Conservation (phyloP, 2,113 vertebrate species). For the Hystrix cristata region DNA sequence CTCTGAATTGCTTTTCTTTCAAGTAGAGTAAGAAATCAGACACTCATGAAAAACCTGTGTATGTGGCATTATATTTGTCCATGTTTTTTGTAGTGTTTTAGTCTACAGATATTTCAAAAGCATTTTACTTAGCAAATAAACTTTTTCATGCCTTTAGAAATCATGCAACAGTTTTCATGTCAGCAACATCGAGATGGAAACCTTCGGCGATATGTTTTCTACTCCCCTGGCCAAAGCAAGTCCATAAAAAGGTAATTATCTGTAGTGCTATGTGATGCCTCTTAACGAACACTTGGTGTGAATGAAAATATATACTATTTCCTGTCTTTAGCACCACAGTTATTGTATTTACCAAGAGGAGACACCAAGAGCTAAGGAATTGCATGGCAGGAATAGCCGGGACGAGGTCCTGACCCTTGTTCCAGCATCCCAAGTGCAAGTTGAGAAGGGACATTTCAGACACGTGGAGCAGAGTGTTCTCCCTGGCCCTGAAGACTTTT, state of each 20-base stretch:
- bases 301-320: background rate
- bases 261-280: background rate
- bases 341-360: background rate
- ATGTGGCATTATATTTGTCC: background rate
- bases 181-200: background rate
- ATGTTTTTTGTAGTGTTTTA: background rate
- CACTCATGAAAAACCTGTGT: background rate
- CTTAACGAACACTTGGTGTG: background rate
- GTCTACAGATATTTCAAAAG: background rate
- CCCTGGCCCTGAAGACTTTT: background rate
- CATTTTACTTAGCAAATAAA: constrained; percentile 40
- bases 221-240: background rate
- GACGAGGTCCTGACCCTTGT: background rate
- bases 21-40: constrained; percentile 21
- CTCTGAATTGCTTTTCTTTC: background rate
- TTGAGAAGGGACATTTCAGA: background rate
- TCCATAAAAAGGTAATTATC: background rate
- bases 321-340: background rate
- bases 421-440: background rate
- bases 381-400: background rate
- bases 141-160: constrained; percentile 16
- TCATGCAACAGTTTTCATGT: background rate
- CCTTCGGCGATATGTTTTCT: background rate
- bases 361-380: background rate
- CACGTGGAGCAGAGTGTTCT: background rate